phyloP scores from a whole-genome alignment of 2,797 vertebrate genomes.

The Pseudochirops corinnae region DNA sequence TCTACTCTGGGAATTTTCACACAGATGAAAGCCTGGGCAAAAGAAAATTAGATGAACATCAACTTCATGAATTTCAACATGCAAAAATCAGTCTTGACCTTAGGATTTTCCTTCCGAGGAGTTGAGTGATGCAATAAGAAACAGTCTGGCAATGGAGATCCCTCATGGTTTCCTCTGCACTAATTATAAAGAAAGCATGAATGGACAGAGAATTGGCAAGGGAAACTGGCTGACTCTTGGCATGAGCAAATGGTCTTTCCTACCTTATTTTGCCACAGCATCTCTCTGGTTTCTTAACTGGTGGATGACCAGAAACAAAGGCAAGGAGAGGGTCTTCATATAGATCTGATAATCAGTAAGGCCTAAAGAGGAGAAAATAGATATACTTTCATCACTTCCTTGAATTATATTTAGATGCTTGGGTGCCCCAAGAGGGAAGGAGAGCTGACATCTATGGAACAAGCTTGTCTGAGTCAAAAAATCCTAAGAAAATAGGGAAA shows the following conservation, averaged over 20 bases:
- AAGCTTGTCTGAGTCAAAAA: not conserved
- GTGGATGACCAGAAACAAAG: not conserved
- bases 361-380: not conserved
- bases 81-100: not conserved
- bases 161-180: constrained; percentile 11
- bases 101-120: constrained; percentile 31
- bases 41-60: not conserved
- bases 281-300: constrained; percentile 25
- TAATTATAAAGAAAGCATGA: constrained; percentile 55
- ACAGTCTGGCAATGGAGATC: constrained; percentile 31
- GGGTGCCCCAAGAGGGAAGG: not conserved
- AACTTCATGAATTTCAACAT: not conserved
- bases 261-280: constrained; percentile 40
- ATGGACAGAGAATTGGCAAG: not conserved
- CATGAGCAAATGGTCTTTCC: constrained; percentile 33
- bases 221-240: constrained; percentile 9
- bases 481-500: not conserved
- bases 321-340: not conserved
- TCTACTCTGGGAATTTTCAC: not conserved
- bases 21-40: not conserved
- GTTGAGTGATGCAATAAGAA: not conserved
- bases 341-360: not conserved
- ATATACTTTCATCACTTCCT: not conserved
- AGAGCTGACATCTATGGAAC: not conserved
- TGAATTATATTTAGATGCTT: not conserved